Base-by-base conservation (phyloP, 2,888 invertebrate genomes). In the Linyphia triangularis region DNA sequence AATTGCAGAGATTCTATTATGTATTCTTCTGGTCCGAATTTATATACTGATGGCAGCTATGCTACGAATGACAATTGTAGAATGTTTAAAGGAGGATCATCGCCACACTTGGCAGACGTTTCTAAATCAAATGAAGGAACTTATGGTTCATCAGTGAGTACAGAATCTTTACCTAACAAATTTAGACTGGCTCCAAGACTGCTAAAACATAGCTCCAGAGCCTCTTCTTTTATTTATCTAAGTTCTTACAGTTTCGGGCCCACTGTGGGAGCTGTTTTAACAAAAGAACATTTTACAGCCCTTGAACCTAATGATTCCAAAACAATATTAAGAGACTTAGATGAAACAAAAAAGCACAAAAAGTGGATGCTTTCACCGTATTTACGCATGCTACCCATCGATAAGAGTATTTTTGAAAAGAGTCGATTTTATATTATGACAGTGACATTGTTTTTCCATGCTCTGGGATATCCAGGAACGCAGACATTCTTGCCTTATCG, bases 381-480 rank as follows among this genome's bases (percentile, higher is more conserved):
- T 37, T 67, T 89, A 16, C 30, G 43, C 30, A 79, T 81, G 30
- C n/a, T 89, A 6, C 59, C 30, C 6, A 82, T 89, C 26, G 86
- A 89, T 82, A 40, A 63, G 26, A 77, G 86, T 26, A 86, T 89
- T 51, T 89, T 90, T 65, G 67, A 84, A 67, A 85, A 86, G 28
- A 83, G 84, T 37, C 73, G 82, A 19, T 90, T 90, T 85, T 90
- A 90, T 59, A 82, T 90, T 13, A 84, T 90, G 90, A 90, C 88
- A 10, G 81, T 89, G 16, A 83, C 90, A 9, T 28, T 90, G 22
- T 88, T 90, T 57, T 89, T 86, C 61, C 84, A 88, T 43, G 85
- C 69, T 6, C 57, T 90, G n/a, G 89, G 89, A 6, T 90, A 90
- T 59, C 89, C 88, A 40, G 89, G 89, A 30, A 89, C 89, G 13